Conservation (phyloP, 1,140 invertebrate genomes). For the Orius insidiosus region DNA sequence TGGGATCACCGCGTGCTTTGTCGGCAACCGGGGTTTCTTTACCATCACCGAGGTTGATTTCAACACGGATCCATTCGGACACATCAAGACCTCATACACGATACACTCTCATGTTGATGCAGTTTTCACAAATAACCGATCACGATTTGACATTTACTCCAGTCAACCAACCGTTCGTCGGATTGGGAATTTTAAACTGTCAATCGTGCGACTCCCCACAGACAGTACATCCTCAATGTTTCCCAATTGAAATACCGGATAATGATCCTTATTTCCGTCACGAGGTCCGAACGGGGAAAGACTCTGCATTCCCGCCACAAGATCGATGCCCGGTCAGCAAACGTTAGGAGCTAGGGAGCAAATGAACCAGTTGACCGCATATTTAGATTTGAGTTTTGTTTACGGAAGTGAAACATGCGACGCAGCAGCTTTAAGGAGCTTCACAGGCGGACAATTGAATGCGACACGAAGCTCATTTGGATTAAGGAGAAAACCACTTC, state of each 20-base stretch:
- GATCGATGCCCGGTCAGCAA: constrained; percentile 39
- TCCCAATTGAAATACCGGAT: constrained; percentile 36
- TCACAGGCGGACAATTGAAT: constrained; percentile 30
- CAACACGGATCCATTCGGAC: constrained; percentile 71
- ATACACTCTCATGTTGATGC: constrained; percentile 82
- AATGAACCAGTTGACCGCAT: constrained; percentile 45
- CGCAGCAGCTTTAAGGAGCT: constrained; percentile 17
- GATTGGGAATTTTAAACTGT: constrained; percentile 30
- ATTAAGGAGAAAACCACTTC: constrained; percentile 27
- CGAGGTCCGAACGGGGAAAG: constrained; percentile 28
- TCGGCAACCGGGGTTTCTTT: constrained; percentile 54
- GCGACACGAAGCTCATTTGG: constrained; percentile 24
- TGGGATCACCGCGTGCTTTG: constrained; percentile 52
- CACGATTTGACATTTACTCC: constrained; percentile 87
- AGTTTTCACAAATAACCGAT: constrained; percentile 84
- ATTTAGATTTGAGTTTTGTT: constrained; percentile 39
- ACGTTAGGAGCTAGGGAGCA: constrained; percentile 39
- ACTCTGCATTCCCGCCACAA: constrained; percentile 38
- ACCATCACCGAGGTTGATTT: constrained; percentile 68
- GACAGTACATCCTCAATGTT: constrained; percentile 34
- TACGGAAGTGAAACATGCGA: constrained; percentile 43
- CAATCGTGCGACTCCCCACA: constrained; percentile 27
- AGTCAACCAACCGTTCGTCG: constrained; percentile 47
- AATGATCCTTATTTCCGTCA: constrained; percentile 35
- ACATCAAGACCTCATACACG: constrained; percentile 68